Evolutionary conservation across 2,113 vertebrate species (phyloP), one percentile per base, ranked within the genome.

Genomic region (Polyodon spathula): DNA sequence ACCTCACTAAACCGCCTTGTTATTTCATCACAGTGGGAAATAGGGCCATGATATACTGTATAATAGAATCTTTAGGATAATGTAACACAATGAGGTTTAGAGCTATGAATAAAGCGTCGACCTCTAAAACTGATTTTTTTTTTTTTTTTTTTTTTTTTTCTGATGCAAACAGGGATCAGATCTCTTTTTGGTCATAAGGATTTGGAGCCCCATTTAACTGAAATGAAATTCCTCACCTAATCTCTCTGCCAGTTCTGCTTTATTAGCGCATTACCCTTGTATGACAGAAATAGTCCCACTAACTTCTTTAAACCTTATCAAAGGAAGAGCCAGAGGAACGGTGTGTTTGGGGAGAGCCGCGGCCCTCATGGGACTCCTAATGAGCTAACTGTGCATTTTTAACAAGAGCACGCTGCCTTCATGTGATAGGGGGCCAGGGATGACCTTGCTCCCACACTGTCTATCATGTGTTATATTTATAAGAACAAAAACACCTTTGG

Each of bases 391-490:
- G 81, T 81, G 83, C 76, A 81, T 84, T 84, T 81, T 81, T 85
- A 84, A 85, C 78, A 77, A 79, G 76, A 78, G 79, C 73, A 73
- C 69, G 57, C 71, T 78, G 78, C 79, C 74, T 82, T 73, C 83
- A 76, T 79, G 84, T 86, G 83, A 86, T 85, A 74, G 72, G 67
- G 81, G 84, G 80, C 81, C 77, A 62, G 15, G 66, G 76, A 83
- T 87, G 85, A 88, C 86, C 85, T 87, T 87, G 86, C 82, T 81
- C 74, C 77, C 82, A 76, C 79, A 76, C 78, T 78, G 73, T 79
- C 73, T 81, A 83, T 81, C 83, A 67, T 84, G 86, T 81, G 79
- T 84, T 83, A 83, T 86, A 86, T 87, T 88, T 87, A 88, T 85
- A 60, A 85, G 83, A 76, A 79, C 66, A 74, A 67, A 74, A 76